Evolutionary conservation across 2,888 invertebrate genomes (phyloP).

Genomic region (Timema cristinae): DNA sequence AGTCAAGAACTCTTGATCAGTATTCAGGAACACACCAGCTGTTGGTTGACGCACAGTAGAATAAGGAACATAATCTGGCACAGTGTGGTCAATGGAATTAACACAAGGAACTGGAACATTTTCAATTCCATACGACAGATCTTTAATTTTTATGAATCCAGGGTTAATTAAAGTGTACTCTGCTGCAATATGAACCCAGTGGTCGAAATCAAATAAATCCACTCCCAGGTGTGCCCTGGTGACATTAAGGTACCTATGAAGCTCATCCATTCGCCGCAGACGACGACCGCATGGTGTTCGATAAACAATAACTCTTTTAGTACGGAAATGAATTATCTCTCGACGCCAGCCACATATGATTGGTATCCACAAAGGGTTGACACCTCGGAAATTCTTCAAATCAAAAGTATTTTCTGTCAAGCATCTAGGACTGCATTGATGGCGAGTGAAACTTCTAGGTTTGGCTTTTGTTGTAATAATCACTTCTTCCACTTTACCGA

Average conservation of each 20-base stretch:
- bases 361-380: conserved; percentile 81
- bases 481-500: too few relatives aligned
- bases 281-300: conserved; percentile 80
- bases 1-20: conserved; percentile 79
- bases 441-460: conserved; percentile 56
- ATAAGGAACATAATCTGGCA: conserved; percentile 84
- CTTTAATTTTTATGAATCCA: conserved; percentile 37
- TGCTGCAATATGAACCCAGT: conserved; percentile 73
- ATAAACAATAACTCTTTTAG: conserved; percentile 47
- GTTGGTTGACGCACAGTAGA: conserved; percentile 80
- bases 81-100: conserved; percentile 78
- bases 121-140: conserved; percentile 80
- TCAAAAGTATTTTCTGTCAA: conserved; percentile 40
- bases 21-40: conserved; percentile 78
- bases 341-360: conserved; percentile 81
- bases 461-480: conserved; percentile 39
- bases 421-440: conserved; percentile 59
- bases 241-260: conserved; percentile 68
- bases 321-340: conserved; percentile 48
- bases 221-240: conserved; percentile 74
- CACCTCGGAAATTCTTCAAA: conserved; percentile 59
- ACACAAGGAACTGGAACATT: conserved; percentile 86
- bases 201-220: conserved; percentile 86
- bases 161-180: background rate
- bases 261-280: conserved; percentile 66